Percentiles rank a stretch among this genome's conserved stretches.
These are phyloP conservation scores for Huso huso DNA, from an alignment of 2,797 vertebrate genomes.

Conservation along the genomic window DNA sequence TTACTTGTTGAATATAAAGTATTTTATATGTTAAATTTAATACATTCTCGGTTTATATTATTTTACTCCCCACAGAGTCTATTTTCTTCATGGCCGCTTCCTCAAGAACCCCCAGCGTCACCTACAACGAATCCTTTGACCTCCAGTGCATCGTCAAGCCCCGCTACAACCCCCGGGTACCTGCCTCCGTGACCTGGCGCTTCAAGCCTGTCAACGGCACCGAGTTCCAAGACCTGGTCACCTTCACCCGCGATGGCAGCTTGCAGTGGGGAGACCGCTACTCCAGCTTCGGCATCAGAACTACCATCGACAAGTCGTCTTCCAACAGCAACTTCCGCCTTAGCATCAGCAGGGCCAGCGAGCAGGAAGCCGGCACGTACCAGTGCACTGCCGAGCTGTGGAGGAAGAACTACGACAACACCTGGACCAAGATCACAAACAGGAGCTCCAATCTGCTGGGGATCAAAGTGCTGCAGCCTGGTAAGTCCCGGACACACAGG, in stretches of 20 bases:
- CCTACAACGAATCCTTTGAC: conserved; percentile 86
- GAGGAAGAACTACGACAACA: conserved; percentile 81
- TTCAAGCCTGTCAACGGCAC: conserved; percentile 71
- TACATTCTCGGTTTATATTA: conserved; percentile 2
- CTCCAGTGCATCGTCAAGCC: conserved; percentile 94
- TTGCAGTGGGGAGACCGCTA: conserved; percentile 86
- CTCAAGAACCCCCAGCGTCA: conserved; percentile 83
- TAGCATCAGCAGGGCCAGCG: conserved; percentile 82
- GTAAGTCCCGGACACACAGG: conserved; percentile 45
- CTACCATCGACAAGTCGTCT: conserved; percentile 80
- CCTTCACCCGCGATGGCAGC: conserved; percentile 82
- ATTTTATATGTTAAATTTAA: background rate
- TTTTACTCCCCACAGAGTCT: conserved; percentile 58
- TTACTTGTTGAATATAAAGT: background rate
- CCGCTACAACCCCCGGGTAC: conserved; percentile 78
- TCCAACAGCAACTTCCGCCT: conserved; percentile 89
- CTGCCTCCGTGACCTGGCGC: conserved; percentile 85
- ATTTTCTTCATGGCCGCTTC: conserved; percentile 89
- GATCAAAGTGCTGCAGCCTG: conserved; percentile 85
- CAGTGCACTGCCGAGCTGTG: conserved; percentile 85
- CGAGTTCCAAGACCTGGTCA: conserved; percentile 83
- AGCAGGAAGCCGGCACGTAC: conserved; percentile 87
- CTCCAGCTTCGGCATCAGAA: conserved; percentile 73
- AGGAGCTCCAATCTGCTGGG: conserved; percentile 90
- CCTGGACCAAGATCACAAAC: conserved; percentile 81